These are phyloP conservation scores for Gopherus evgoodei DNA, from an alignment of 2,113 vertebrate species.

Conservation along the genomic window DNA sequence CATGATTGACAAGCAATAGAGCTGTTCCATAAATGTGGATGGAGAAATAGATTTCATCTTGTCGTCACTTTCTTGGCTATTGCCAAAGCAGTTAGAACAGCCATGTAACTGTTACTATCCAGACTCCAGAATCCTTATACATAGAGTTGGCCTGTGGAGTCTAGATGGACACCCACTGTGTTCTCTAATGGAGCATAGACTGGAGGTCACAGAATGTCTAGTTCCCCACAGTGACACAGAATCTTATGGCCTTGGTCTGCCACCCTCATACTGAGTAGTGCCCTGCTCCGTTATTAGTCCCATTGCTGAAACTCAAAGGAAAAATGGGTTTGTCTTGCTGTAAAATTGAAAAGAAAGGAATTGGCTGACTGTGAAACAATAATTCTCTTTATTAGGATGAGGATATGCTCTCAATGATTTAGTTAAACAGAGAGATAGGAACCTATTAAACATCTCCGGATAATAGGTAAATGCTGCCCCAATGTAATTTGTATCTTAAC, in stretches of 20 bases:
- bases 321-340: neutral
- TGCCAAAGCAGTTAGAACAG: neutral
- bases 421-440: neutral
- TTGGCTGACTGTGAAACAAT: neutral
- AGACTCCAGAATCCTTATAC: neutral
- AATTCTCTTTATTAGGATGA: neutral
- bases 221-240: neutral
- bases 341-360: neutral
- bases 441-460: neutral
- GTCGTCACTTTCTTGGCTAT: neutral
- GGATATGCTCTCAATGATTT: neutral
- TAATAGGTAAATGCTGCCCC: neutral
- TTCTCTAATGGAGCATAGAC: neutral
- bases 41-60: neutral
- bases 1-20: neutral
- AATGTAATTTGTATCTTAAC: neutral
- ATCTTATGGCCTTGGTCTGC: neutral
- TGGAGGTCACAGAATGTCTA: neutral
- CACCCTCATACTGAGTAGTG: neutral
- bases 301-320: neutral
- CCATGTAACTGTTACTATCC: neutral
- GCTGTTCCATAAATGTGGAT: neutral
- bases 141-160: neutral
- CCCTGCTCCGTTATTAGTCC: neutral
- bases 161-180: neutral